A percentile compares a stretch with the other conserved stretches of the same genome.
Conservation (phyloP, 1,140 invertebrate species). For the Drosophila sp. region DNA sequence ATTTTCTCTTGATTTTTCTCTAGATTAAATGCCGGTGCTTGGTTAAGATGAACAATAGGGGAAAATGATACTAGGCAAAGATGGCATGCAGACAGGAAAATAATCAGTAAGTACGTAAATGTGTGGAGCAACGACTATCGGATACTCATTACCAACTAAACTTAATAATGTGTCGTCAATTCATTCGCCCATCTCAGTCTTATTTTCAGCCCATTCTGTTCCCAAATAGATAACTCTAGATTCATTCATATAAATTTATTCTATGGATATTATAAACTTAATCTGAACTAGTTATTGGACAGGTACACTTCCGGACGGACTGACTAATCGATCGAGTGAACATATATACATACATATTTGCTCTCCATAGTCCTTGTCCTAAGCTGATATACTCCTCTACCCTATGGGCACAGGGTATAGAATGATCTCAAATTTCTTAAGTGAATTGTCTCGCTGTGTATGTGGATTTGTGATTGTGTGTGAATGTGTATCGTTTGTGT, state of each 20-base stretch:
- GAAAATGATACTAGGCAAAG: slow-evolving; percentile 6
- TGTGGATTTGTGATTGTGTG: slow-evolving; percentile 6
- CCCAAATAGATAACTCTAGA: too few relatives aligned
- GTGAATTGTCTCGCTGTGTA: background rate
- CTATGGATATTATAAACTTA: too few relatives aligned
- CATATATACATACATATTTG: background rate
- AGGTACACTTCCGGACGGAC: too few relatives aligned
- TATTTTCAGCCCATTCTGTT: too few relatives aligned
- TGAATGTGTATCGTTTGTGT: slow-evolving; percentile 10
- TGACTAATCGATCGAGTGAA: too few relatives aligned
- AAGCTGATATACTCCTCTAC: background rate
- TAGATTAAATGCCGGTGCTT: slow-evolving; percentile 59
- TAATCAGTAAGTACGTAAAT: slow-evolving; percentile 1
- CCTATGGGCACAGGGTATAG: background rate
- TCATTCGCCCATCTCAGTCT: too few relatives aligned
- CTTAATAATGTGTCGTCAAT: background rate
- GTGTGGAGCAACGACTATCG: background rate
- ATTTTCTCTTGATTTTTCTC: slow-evolving; percentile 35
- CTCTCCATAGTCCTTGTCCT: background rate
- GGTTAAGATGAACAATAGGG: slow-evolving; percentile 44
- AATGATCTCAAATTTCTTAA: slow-evolving; percentile 4
- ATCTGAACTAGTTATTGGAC: too few relatives aligned
- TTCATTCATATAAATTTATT: too few relatives aligned
- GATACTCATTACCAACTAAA: background rate
- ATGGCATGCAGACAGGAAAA: slow-evolving; percentile 32